Percentiles rank a stretch among this genome's conserved stretches.
phyloP scores from a whole-genome alignment of 2,113 vertebrate species.

The Myrmophylax atrothorax region DNA sequence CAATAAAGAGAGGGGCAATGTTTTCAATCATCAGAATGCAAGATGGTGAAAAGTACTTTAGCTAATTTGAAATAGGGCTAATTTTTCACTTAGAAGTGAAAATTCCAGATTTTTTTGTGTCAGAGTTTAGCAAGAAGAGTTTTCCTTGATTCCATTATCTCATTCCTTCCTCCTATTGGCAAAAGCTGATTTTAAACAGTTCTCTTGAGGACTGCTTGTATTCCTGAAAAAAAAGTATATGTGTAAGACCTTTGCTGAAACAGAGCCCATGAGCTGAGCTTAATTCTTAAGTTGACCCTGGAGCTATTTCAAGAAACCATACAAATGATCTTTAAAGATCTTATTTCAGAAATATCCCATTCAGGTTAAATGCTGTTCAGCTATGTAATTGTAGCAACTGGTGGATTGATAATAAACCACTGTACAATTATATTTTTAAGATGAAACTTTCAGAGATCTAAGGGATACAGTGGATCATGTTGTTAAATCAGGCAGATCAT shows the following conservation, averaged over 20 bases:
- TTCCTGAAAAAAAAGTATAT: background rate
- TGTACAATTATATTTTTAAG: background rate
- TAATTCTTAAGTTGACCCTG: constrained; percentile 25
- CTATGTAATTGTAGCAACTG: background rate
- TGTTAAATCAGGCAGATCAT: background rate
- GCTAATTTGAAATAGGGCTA: background rate
- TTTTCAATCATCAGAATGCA: background rate
- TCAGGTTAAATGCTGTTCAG: background rate
- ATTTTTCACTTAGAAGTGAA: background rate
- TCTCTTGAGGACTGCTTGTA: background rate
- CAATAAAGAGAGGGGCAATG: background rate
- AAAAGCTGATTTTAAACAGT: constrained; percentile 31
- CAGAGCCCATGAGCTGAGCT: background rate
- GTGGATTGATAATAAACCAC: background rate
- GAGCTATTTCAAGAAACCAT: background rate
- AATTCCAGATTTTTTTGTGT: background rate
- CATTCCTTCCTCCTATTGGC: constrained; percentile 8
- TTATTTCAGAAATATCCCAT: constrained; percentile 1
- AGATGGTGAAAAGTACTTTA: background rate
- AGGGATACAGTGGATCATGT: background rate
- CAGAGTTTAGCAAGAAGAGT: background rate
- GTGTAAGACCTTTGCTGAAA: background rate
- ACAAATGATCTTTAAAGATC: background rate
- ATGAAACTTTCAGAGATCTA: background rate
- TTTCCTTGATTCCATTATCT: constrained; percentile 20